Base-by-base conservation (phyloP, 2,888 invertebrate genomes). In the Chrysina gloriosa region DNA sequence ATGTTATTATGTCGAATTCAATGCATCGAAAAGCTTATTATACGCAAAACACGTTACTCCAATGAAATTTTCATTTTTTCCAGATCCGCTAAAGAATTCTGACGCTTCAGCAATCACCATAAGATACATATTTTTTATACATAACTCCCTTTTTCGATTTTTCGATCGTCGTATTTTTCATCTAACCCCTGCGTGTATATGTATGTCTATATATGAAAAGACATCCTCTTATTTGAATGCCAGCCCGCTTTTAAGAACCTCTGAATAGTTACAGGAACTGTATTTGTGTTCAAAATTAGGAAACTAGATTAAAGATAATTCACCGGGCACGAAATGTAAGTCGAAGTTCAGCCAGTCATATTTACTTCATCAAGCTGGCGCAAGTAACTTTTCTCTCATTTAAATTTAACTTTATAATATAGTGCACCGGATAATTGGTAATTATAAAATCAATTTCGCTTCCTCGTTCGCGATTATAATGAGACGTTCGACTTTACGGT, bases 381-480 rank as follows among this genome's bases (percentile, higher is more conserved):
- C 31, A 52, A 52, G 27, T 52, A 52, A 52, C 19, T 52, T 52
- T 52, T 29, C 52, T 16, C 29, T 31, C 31, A 34, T 31, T 52
- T 52, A 19, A 31, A 52, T 52, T 19, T 16, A 31, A 52, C 52
- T 31, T 31, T 19, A 52, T 25, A 52, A 52, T 52, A 52, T 52
- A 48, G 48, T 48, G 48, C 48, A 48, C 48, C 6, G 48, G 11
- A 48, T 48, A 52, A 52, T 52, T 19, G 16, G 52, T 52, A 52
- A 52, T 52, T 52, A 52, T 31, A 52, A 52, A 52, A 52, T 52
- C 52, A 52, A 52, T 52, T 52, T 29, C 31, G 31, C 31, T 52
- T 16, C 4, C 29, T 52, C 31, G 19, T 19, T 16, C 4, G 52
- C 7, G 16, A 31, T 19, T 52, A 52, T 52, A 31, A 52, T 52